phyloP scores from a whole-genome alignment of 2,797 vertebrate genomes.

The Champsocephalus gunnari region DNA sequence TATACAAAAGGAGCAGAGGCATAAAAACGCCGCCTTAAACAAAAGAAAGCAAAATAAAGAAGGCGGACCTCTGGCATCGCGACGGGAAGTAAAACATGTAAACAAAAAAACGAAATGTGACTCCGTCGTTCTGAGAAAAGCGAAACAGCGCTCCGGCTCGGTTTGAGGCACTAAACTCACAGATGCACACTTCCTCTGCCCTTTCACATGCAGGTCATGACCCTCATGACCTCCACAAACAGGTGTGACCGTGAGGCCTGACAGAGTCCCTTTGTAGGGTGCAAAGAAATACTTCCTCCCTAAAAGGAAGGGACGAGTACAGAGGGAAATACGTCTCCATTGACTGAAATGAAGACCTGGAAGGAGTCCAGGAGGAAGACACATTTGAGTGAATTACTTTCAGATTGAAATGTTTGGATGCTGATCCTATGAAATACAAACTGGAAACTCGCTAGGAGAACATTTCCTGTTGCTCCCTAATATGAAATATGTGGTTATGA shows the following conservation, averaged over 20 bases:
- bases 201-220: conserved; percentile 38
- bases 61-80: conserved; percentile 20
- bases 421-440: not conserved
- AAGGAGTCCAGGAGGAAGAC: conserved; percentile 3
- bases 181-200: conserved; percentile 40
- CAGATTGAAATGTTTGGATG: not conserved
- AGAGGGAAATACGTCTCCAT: conserved; percentile 33
- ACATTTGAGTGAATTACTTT: conserved; percentile 6
- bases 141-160: conserved; percentile 7
- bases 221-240: conserved; percentile 58
- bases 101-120: conserved; percentile 24
- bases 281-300: conserved; percentile 47
- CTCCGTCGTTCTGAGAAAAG: conserved; percentile 7
- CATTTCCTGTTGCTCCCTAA: conserved; percentile 1
- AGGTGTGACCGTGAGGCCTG: conserved; percentile 55
- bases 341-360: conserved; percentile 19
- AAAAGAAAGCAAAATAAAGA: conserved; percentile 51
- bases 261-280: conserved; percentile 49
- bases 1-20: conserved; percentile 17
- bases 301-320: conserved; percentile 6
- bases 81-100: conserved; percentile 32
- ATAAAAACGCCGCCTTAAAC: conserved; percentile 20
- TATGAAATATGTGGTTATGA: not conserved
- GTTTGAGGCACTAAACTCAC: conserved; percentile 32
- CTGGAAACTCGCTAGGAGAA: not conserved